phyloP scores from a whole-genome alignment of 2,797 vertebrate genomes.

The Vespertilio murinus region DNA sequence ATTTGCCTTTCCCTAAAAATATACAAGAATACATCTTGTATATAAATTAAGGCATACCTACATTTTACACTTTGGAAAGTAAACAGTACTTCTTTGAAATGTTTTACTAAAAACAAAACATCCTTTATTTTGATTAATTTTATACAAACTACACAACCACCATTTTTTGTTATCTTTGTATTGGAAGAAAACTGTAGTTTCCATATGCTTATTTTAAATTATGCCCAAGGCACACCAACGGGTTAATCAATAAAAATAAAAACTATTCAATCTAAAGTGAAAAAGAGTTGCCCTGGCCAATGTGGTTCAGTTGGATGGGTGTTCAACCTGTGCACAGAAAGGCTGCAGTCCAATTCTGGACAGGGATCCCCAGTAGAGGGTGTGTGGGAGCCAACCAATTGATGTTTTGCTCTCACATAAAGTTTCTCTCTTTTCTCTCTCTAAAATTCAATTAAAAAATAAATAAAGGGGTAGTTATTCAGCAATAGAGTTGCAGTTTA shows the following conservation, averaged over 20 bases:
- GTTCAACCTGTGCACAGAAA: background rate
- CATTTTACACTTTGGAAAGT: background rate
- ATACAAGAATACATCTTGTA: background rate
- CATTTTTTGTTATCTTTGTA: background rate
- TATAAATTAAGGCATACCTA: background rate
- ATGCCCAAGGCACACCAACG: background rate
- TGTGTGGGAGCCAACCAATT: background rate
- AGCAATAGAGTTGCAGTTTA: background rate
- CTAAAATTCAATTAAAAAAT: background rate
- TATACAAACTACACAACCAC: constrained; percentile 22
- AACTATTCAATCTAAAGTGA: background rate
- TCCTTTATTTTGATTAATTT: constrained; percentile 20
- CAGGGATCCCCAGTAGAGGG: background rate
- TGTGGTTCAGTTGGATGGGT: background rate
- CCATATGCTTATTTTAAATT: background rate
- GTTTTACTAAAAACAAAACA: constrained; percentile 40
- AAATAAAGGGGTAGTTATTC: background rate
- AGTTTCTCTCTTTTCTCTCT: background rate
- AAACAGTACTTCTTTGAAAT: background rate
- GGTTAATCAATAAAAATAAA: constrained; percentile 28
- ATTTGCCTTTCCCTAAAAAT: constrained; percentile 13
- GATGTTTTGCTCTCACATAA: background rate
- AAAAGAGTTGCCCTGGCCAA: background rate
- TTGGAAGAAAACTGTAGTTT: background rate
- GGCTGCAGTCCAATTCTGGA: background rate